Evolutionary conservation across 2,888 invertebrate species (phyloP), one percentile per base, ranked within the genome.

Genomic region (Xestia ashworthii): DNA sequence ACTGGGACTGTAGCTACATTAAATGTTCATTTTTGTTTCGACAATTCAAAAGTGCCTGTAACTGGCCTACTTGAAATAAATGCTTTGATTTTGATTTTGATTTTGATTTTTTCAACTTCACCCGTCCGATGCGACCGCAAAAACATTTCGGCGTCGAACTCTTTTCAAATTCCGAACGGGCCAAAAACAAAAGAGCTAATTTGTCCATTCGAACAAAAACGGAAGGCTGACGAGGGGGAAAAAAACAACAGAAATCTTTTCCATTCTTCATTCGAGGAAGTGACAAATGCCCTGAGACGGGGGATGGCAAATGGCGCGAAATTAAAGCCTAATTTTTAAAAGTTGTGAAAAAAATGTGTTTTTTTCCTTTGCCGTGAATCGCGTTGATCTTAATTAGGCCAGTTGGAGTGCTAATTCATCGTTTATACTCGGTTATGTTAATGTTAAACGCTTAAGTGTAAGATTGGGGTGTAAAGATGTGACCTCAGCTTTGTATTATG

Each of bases 171-270:
- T 86, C 71, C 84, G 60, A 84, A 88, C 78, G 69, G 73, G 64
- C 77, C 81, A 78, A 76, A 90, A 91, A 93, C 92, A 93, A 93
- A 91, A 88, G 91, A 86, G 90, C 92, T 92, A 93, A 93, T 94
- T 93, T 93, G 92, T 93, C 90, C 90, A 88, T 87, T 87, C 87
- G 76, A 87, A 87, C 82, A 86, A 87, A 89, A 91, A 88, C 81
- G 71, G 69, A 82, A 72, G 82, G 81, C 81, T 89, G 89, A 88
- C 86, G 85, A 88, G 76, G 85, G 84, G 77, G 62, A 87, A 84
- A 81, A 81, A 87, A 88, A 90, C 87, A 88, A 91, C 89, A 85
- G 87, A 87, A 89, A 89, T 89, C 88, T 88, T 86, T 88, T 87
- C 81, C 89, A 90, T 89, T 89, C 86, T 88, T 90, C 88, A 89